Base-by-base conservation (phyloP, 2,797 vertebrate species). In the Cossypha dichroa region DNA sequence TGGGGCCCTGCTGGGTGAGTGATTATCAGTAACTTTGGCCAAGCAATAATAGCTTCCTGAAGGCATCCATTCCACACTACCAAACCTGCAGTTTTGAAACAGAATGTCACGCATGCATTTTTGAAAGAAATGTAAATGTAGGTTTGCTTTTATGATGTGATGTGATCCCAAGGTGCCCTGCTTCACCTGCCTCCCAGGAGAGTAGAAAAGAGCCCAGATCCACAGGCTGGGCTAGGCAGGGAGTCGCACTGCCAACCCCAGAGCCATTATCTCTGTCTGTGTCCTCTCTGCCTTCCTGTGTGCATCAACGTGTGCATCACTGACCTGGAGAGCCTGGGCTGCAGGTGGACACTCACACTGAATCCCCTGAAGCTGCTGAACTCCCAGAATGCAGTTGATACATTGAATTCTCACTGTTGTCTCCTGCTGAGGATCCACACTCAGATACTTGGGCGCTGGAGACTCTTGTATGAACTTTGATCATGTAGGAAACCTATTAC, bases 1-100 rank as follows among this genome's bases (percentile, higher is more conserved):
- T 59, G 25, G 7, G 36, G 64, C 16, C 45, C 74, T 59, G 31
- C n/a, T 83, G 69, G 26, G 23, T 84, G 74, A 68, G 10, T 68
- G 68, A 85, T 73, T 87, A 75, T 46, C 68, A 36, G 40, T 63
- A 81, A 82, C 77, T 91, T 82, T 59, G 74, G 67, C 59, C 51
- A 68, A 79, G 62, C n/a, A 88, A 75, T 68, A 83, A 70, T 8
- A 52, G 34, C 33, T 72, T 75, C 41, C 64, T 85, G 63, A 81
- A 80, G 54, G 54, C 23, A 60, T 41, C 48, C 69, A 58, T 85
- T 87, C 70, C 59, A 87, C 36, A 18, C 10, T 79, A 48, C 40
- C 28, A 66, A 86, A 43, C 21, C 58, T 68, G 43, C 33, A 84
- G 84, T 78, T 95, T 66, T 75, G 14, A 78, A 90, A 75, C 69